Evolutionary conservation across 2,113 vertebrate species (phyloP).

Genomic region (Ceratotherium simum): DNA sequence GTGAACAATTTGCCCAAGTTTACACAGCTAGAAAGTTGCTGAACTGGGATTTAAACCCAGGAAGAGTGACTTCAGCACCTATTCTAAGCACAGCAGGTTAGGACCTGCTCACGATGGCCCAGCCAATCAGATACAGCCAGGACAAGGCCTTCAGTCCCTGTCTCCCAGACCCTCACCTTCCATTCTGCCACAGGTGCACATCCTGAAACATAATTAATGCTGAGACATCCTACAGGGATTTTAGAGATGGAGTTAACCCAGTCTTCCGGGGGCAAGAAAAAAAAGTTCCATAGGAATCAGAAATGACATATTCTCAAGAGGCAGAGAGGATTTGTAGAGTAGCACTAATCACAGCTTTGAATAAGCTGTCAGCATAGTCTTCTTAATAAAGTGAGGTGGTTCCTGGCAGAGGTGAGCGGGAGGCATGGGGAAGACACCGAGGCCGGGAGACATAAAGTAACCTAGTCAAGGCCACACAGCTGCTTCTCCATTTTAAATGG

Average conservation of each 20-base stretch:
- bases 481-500: neutral
- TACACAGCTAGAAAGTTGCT: neutral
- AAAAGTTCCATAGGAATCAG: neutral
- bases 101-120: neutral
- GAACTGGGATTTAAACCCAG: neutral
- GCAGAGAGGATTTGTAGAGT: neutral
- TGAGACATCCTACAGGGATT: neutral
- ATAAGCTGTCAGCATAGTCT: neutral
- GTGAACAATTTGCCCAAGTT: neutral
- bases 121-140: neutral
- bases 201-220: neutral
- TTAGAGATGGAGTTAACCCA: neutral
- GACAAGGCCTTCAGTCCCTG: neutral
- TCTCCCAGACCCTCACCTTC: neutral
- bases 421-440: neutral
- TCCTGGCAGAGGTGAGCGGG: neutral
- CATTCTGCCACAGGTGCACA: neutral
- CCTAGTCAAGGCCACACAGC: neutral
- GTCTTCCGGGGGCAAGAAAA: neutral
- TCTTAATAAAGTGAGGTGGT: constrained; percentile 32
- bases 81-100: neutral
- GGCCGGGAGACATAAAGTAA: neutral
- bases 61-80: neutral
- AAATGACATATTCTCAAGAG: neutral
- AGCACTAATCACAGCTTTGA: neutral